phyloP scores from a whole-genome alignment of 2,113 vertebrate genomes.

The Lota lota region DNA sequence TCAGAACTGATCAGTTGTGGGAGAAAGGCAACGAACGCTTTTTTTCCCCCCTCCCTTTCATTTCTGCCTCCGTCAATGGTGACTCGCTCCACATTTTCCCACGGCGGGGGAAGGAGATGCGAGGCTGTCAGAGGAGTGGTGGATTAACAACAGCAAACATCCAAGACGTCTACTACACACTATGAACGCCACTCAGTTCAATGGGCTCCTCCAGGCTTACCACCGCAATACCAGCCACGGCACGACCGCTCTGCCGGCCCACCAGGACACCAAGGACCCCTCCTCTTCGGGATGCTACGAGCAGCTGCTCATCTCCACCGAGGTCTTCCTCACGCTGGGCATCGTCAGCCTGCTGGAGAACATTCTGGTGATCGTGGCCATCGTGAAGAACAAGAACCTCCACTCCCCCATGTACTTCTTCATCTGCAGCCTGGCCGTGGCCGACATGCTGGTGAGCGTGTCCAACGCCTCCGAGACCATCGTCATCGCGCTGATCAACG shows the following conservation, averaged over 20 bases:
- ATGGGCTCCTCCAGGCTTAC: slow-evolving; percentile 61
- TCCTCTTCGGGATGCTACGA: slow-evolving; percentile 84
- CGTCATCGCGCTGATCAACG: slow-evolving; percentile 85
- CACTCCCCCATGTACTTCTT: slow-evolving; percentile 97
- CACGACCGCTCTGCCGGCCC: slow-evolving; percentile 15
- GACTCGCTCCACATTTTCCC: not conserved
- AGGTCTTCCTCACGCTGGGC: slow-evolving; percentile 90
- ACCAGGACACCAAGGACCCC: slow-evolving; percentile 65
- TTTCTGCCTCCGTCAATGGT: not conserved
- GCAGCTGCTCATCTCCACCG: slow-evolving; percentile 87
- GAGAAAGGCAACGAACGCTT: not conserved
- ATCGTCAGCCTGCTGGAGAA: slow-evolving; percentile 91
- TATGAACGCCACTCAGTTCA: slow-evolving; percentile 79
- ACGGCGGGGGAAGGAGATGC: not conserved
- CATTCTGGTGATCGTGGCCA: slow-evolving; percentile 85
- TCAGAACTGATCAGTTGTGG: not conserved
- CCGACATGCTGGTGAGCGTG: slow-evolving; percentile 92
- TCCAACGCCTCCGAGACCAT: slow-evolving; percentile 94
- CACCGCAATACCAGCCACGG: slow-evolving; percentile 76
- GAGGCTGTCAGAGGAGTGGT: not conserved
- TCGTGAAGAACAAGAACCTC: slow-evolving; percentile 92
- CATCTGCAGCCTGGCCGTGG: slow-evolving; percentile 92
- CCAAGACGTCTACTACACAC: not conserved
- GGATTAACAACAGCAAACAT: slow-evolving; percentile 2
- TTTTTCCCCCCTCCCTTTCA: not conserved